phyloP scores from a whole-genome alignment of 2,797 vertebrate species.

The Silurus aristotelis region DNA sequence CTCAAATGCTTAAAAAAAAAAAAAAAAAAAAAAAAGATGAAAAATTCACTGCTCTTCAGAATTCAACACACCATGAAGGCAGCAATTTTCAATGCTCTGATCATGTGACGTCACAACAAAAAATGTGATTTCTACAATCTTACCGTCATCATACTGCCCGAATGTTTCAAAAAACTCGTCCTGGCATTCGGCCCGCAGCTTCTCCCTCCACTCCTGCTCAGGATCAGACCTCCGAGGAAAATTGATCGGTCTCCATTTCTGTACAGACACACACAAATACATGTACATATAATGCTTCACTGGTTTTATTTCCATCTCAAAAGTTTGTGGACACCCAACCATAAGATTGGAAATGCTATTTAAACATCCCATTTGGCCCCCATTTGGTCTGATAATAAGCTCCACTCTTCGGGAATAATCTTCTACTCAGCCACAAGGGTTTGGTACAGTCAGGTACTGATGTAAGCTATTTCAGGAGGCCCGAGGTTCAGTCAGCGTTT shows the following conservation, averaged over 20 bases:
- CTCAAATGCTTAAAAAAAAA: no score
- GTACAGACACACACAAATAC: not conserved
- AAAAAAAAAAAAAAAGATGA: no score
- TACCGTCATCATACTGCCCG: conserved; percentile 77
- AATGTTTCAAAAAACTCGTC: conserved; percentile 80
- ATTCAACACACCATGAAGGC: not conserved
- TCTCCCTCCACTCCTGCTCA: conserved; percentile 77
- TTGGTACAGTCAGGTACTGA: no score
- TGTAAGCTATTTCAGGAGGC: no score
- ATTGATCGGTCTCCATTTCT: not conserved
- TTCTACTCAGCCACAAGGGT: no score
- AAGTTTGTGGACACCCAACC: no score
- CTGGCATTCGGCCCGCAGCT: conserved; percentile 80
- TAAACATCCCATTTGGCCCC: no score
- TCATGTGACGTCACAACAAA: not conserved
- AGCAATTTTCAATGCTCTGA: no score
- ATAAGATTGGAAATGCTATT: no score
- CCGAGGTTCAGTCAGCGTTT: no score
- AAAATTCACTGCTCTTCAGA: not conserved
- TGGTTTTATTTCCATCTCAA: not conserved
- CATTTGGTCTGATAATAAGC: no score
- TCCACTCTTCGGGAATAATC: no score
- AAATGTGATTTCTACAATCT: conserved; percentile 30
- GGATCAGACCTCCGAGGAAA: conserved; percentile 47
- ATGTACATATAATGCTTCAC: not conserved